phyloP scores from a whole-genome alignment of 2,888 invertebrate genomes.

The Acleris sparsana region DNA sequence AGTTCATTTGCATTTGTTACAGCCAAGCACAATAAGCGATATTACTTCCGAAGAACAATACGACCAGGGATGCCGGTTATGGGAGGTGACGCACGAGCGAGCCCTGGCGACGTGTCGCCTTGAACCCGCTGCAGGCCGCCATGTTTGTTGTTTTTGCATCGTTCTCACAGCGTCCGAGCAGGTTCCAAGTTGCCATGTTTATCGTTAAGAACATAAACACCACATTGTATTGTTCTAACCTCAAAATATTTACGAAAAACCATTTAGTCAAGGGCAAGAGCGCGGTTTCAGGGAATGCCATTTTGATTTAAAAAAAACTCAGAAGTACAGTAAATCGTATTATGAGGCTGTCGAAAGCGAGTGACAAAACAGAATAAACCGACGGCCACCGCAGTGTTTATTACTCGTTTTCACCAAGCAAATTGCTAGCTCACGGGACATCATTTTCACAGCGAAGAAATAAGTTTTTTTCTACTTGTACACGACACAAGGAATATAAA shows the following conservation, averaged over 20 bases:
- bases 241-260: slow-evolving; percentile 30
- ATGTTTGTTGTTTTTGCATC: slow-evolving; percentile 48
- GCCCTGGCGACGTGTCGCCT: slow-evolving; percentile 38
- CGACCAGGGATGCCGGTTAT: slow-evolving; percentile 7
- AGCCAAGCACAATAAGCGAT: slow-evolving; percentile 28
- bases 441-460: not conserved
- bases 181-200: slow-evolving; percentile 28
- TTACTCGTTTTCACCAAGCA: slow-evolving; percentile 1
- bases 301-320: not conserved
- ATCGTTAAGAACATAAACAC: slow-evolving; percentile 32
- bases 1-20: slow-evolving; percentile 29
- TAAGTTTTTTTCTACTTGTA: too few relatives aligned
- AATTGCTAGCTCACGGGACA: not conserved
- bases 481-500: not conserved
- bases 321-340: slow-evolving; percentile 1
- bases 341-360: slow-evolving; percentile 8
- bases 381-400: slow-evolving; percentile 3
- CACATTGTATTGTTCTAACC: slow-evolving; percentile 27
- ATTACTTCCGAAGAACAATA: slow-evolving; percentile 15
- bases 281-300: slow-evolving; percentile 11
- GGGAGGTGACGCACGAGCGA: slow-evolving; percentile 26
- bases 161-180: slow-evolving; percentile 42
- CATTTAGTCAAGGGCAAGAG: slow-evolving; percentile 25
- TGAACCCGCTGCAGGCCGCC: slow-evolving; percentile 41
- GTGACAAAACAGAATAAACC: slow-evolving; percentile 30